Evolutionary conservation across 2,113 vertebrate species (phyloP), one percentile per base, ranked within the genome.

Genomic region (Siniperca knerii): DNA sequence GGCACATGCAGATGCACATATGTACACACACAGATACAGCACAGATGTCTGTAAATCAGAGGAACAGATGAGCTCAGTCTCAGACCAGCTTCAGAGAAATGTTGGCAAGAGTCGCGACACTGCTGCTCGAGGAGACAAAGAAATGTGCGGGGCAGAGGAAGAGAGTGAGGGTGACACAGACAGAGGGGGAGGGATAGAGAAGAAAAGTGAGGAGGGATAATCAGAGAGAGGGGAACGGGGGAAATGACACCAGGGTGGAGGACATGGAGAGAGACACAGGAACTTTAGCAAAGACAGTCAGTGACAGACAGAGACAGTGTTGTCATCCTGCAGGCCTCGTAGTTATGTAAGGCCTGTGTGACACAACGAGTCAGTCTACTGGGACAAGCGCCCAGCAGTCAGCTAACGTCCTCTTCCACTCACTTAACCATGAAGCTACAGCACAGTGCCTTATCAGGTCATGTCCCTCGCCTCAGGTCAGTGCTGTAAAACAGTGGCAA

Each of bases 41-140:
- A 21, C 68, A 18, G 68, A 74, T 46, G 65, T 77, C 12, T 58
- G 73, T 77, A 80, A 85, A 88, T 81, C 81, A 86, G 77, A 84
- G 21, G 61, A 90, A 92, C 89, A 92, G 89, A 94, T 90, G 86
- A 94, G 87, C 77, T 77, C 90, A 91, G 92, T 89, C 82, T 87
- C 81, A 33, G 80, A 73, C 89, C 91, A 93, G 92, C 92, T 91
- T 89, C 89, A 90, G 82, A 78, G 75, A 90, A 81, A 85, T 80
- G 77, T 86, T 93, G 89, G 91, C 89, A 82, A 50, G 84, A 88
- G 48, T 79, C 21, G 9, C 29, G 16, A 77, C 78, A 18, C 70
- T 71, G 77, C 88, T 87, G 81, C 73, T 62, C 25, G 73, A 87
- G 55, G 60, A 86, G 83, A 89, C 71, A 88, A 85, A 82, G 60